Conservation (phyloP, 1,140 invertebrate species). For the Zeugodacus cucurbitae region DNA sequence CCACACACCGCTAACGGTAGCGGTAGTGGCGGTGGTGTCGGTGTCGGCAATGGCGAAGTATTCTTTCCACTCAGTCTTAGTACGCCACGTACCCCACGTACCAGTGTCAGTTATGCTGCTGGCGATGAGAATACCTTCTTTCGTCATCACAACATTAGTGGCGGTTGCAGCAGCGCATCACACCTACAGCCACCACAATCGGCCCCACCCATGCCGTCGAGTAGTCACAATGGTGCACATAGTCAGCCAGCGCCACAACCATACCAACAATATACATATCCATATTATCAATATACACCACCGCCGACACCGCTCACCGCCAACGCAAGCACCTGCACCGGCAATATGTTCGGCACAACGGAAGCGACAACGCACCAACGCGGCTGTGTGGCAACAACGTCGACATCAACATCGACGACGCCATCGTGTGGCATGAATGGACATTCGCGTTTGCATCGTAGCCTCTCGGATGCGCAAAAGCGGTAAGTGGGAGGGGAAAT, state of each 20-base stretch:
- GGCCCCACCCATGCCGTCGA: constrained; percentile 59
- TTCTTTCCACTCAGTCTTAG: constrained; percentile 58
- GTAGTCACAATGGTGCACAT: constrained; percentile 47
- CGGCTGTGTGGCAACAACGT: constrained; percentile 48
- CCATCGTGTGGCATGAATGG: background rate
- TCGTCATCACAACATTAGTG: constrained; percentile 56
- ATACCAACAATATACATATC: constrained; percentile 52
- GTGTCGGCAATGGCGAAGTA: constrained; percentile 55
- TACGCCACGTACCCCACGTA: constrained; percentile 57
- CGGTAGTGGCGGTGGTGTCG: constrained; percentile 51
- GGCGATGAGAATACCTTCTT: constrained; percentile 60
- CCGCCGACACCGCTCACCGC: constrained; percentile 61
- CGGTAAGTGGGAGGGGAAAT: constrained; percentile 50
- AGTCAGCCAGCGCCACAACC: constrained; percentile 52
- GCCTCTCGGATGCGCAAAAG: constrained; percentile 62
- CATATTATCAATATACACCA: constrained; percentile 58
- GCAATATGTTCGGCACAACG: constrained; percentile 32
- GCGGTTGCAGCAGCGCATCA: background rate
- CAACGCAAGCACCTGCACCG: constrained; percentile 49
- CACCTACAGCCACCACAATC: constrained; percentile 55
- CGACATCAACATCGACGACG: constrained; percentile 15
- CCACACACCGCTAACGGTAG: constrained; percentile 45
- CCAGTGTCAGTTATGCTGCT: constrained; percentile 57
- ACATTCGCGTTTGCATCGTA: constrained; percentile 57
- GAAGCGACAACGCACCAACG: constrained; percentile 45